phyloP scores from a whole-genome alignment of 2,888 invertebrate genomes.

The Pecten maximus region DNA sequence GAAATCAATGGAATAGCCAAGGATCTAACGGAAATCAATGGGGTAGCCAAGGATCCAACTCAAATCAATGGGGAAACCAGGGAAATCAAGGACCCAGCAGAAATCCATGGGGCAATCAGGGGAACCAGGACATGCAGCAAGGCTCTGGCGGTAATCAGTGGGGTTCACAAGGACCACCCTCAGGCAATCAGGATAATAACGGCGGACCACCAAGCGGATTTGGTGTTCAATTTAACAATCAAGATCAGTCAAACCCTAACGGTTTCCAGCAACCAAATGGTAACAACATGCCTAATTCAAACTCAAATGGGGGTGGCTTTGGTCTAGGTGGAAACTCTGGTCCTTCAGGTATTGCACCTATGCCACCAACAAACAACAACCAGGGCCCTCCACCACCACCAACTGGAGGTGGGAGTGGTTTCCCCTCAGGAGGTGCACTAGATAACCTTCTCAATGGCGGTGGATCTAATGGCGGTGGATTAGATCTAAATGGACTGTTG shows the following conservation, averaged over 20 bases:
- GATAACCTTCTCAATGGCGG: background rate
- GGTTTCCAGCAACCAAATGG: background rate
- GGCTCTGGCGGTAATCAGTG: background rate
- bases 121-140: background rate
- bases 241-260: constrained; percentile 36
- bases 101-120: background rate
- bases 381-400: constrained; percentile 16
- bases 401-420: constrained; percentile 27
- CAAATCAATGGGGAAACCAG: constrained; percentile 15
- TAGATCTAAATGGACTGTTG: background rate
- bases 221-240: background rate
- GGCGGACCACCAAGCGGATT: constrained; percentile 21
- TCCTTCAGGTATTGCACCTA: background rate
- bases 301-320: background rate
- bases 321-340: constrained; percentile 26
- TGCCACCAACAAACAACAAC: constrained; percentile 35
- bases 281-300: background rate
- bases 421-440: background rate
- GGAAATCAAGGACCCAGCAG: background rate
- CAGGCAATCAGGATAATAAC: background rate
- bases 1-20: background rate
- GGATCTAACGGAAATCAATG: background rate
- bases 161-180: constrained; percentile 1
- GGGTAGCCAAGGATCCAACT: background rate
- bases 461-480: background rate